Evolutionary conservation across 64 coral and sea anemone genomes (phyloP), one percentile per base, ranked within the genome.

Genomic region (Exaiptasia diaphana): DNA sequence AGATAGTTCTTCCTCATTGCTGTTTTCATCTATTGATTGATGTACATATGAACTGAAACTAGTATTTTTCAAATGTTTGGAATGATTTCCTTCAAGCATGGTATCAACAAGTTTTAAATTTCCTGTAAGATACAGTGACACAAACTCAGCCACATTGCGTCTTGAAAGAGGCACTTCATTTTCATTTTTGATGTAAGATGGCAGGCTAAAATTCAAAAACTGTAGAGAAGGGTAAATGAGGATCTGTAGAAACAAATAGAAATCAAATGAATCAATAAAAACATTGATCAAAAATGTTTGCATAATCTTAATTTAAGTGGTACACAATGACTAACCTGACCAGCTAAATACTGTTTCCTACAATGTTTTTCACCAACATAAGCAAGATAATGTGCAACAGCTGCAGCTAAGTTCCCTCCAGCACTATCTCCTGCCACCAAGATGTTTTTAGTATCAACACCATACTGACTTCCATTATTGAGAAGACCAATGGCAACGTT

Each of bases 371-470:
- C 91, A 36, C 79, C 74, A 33, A 94, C 86, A 34, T 67, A 20
- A 7, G 91, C 86, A 6, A 94, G 54, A n/a, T 50, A 68, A 71
- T 89, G 91, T 74, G 86, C 53, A 17, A 94, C 86, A 70, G 80
- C 91, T 22, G 91, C 86, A 42, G 91, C 91, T 26, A 94, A 23
- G 52, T 94, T 94, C 15, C 91, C 91, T 17, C 91, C 91, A 44
- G 91, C 86, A 80, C 91, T 94, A 26, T 94, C 91, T 3, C 91
- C 86, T 21, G 54, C 80, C 3, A 94, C 20, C 15, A 89, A 57
- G 57, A 94, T 62, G 15, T 56, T 69, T 38, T 77, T 80, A 42
- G 78, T 36, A 37, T 94, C 74, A 12, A 94, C 69, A 41, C 91
- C 91, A 84, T 94, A 83, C 25, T 89, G 41, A 26, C 40, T 5